A percentile compares a stretch with the other conserved stretches of the same genome.
Evolutionary conservation across 2,113 vertebrate genomes (phyloP).

Genomic region (Podarcis cretensis): DNA sequence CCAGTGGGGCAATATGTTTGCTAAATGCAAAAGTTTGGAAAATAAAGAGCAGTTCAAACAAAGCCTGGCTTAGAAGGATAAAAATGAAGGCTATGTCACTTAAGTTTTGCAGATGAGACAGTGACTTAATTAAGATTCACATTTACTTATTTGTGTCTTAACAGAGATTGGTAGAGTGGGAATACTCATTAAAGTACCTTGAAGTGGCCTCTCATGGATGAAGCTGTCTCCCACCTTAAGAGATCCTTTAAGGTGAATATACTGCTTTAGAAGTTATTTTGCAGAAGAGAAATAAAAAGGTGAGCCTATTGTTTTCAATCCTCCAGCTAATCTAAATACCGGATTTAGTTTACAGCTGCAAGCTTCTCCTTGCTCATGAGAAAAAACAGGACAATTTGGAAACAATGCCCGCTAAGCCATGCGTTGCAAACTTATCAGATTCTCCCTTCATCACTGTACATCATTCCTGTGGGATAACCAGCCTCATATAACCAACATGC

Average conservation of each 20-base stretch:
- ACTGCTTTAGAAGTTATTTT: neutral
- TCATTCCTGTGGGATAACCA: neutral
- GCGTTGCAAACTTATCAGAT: neutral
- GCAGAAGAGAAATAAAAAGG: neutral
- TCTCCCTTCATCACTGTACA: neutral
- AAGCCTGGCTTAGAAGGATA: neutral
- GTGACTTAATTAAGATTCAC: neutral
- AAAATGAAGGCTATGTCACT: neutral
- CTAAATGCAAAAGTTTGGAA: neutral
- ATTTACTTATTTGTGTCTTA: neutral
- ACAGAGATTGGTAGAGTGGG: neutral
- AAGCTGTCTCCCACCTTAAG: too few species aligned
- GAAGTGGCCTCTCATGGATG: neutral
- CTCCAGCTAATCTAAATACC: slow-evolving; percentile 2
- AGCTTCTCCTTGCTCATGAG: neutral
- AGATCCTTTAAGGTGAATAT: neutral
- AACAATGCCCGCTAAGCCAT: neutral
- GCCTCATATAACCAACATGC: too few species aligned
- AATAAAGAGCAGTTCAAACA: neutral
- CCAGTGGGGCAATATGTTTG: neutral
- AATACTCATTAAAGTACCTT: neutral
- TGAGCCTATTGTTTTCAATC: rapidly evolving
- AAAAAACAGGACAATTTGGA: neutral
- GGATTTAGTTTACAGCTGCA: neutral
- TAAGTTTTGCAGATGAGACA: neutral